Conservation (phyloP, 1,140 invertebrate genomes). For the Dreissena polymorpha region DNA sequence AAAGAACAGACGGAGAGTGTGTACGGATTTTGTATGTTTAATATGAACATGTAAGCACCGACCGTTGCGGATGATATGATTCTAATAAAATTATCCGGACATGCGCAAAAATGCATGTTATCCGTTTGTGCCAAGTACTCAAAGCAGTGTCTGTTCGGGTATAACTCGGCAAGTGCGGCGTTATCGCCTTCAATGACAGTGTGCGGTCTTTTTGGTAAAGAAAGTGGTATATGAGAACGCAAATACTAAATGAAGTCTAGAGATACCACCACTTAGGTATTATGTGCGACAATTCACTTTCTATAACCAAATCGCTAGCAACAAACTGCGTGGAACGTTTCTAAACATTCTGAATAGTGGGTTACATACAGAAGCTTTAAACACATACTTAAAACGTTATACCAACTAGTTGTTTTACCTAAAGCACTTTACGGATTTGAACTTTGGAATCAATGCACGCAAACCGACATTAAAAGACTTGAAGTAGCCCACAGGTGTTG, state of each 20-base stretch:
- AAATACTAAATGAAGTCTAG: background rate
- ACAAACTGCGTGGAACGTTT: background rate
- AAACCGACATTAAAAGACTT: no score
- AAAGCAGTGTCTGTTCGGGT: background rate
- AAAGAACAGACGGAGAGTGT: background rate
- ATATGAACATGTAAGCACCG: background rate
- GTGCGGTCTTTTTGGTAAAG: background rate
- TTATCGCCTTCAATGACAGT: background rate
- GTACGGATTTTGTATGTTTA: background rate
- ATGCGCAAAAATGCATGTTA: background rate
- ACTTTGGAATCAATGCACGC: background rate
- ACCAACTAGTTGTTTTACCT: background rate
- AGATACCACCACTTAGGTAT: background rate
- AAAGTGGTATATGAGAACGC: background rate
- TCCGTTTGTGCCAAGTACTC: background rate
- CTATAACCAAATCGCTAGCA: background rate
- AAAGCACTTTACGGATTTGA: slow-evolving; percentile 1
- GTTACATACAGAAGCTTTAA: background rate
- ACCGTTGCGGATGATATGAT: background rate
- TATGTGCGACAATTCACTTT: background rate
- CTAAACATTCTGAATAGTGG: no score
- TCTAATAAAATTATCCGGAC: background rate
- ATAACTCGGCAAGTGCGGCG: background rate
- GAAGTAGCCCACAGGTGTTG: no score
- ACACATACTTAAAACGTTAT: background rate